Percentiles rank a stretch among this genome's conserved stretches.
Evolutionary conservation across 2,888 invertebrate genomes (phyloP).

Genomic region (Leptogaster cylindrica): DNA sequence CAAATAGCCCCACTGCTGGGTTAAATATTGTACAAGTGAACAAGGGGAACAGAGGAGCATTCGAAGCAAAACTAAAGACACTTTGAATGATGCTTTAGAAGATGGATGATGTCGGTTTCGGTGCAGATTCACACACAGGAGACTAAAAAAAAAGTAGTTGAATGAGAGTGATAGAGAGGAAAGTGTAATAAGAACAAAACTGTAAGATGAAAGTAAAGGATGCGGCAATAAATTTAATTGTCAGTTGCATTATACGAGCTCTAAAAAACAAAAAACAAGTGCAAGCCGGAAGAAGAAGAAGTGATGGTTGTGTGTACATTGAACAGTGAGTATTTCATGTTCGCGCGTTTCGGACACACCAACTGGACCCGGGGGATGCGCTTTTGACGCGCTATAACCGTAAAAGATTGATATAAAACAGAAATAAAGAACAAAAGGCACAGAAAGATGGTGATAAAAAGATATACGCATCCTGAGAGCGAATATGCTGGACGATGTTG

Average conservation of each 20-base stretch:
- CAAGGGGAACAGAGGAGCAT: not conserved
- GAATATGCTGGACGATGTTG: not conserved
- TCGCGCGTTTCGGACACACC: not conserved
- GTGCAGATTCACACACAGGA: not conserved
- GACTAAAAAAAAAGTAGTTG: too few relatives aligned
- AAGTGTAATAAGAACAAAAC: too few relatives aligned
- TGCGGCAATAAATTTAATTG: constrained; percentile 30
- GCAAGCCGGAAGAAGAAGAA: too few relatives aligned
- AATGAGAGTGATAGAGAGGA: too few relatives aligned
- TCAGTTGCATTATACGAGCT: not conserved
- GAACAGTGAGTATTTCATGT: constrained; percentile 18
- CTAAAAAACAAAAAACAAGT: not conserved
- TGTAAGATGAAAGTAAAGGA: not conserved
- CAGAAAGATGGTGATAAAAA: not conserved
- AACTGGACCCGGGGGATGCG: not conserved
- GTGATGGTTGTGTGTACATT: too few relatives aligned
- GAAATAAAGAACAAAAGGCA: not conserved
- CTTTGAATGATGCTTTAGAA: constrained; percentile 18
- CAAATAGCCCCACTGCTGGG: not conserved
- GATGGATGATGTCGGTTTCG: constrained; percentile 8
- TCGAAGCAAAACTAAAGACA: constrained; percentile 10
- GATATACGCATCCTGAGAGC: not conserved
- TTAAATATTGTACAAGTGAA: not conserved
- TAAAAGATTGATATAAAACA: not conserved
- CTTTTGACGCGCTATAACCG: not conserved